Base-by-base conservation (phyloP, 2,888 invertebrate genomes). In the Odontothrips loti region DNA sequence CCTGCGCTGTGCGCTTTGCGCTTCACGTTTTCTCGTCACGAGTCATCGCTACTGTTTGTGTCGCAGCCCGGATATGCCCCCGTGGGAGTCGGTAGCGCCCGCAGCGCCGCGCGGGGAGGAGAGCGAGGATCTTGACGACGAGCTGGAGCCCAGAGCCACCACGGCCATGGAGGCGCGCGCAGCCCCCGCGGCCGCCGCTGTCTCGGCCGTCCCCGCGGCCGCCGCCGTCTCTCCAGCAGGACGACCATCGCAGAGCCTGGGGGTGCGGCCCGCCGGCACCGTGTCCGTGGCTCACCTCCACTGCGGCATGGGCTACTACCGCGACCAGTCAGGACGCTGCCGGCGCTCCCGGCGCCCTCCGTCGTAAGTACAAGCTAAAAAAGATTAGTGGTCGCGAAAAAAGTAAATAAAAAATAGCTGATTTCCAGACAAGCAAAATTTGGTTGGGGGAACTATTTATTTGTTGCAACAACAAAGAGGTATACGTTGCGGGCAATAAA, bases 291-390 rank as follows among this genome's bases (percentile, higher is more conserved):
- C 68, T 23, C 68, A 75, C 68, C 68, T 75, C 4, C 68, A 75
- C 68, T 75, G 68, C 68, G 68, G 68, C 68, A n/a, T 27, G 23
- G 68, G 68, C 23, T 75, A 75, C 68, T 75, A 75, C 68, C 68
- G 68, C 11, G 68, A 75, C 68, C 68, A 75, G 27, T 23, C 23
- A 1, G 68, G 68, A 9, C 68, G 68, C 68, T 75, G 68, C 68
- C 68, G 68, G 2, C 68, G 68, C 68, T 23, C 68, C 68, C 68
- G 68, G 23, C 27, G 68, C 8, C 68, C 68, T 10, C 12, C 27
- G 1, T 27, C 68, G 68, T 75, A 27, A 75, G 68, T 75, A 27
- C 58, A n/a, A n/a, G n/a, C n/a, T n/a, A n/a, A n/a, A n/a, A n/a
- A n/a, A n/a, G n/a, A n/a, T n/a, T n/a, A n/a, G n/a, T n/a, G n/a